A percentile compares a stretch with the other conserved stretches of the same genome.
Conservation (phyloP, 2,888 invertebrate genomes). For the Eumerus sabulonum region DNA sequence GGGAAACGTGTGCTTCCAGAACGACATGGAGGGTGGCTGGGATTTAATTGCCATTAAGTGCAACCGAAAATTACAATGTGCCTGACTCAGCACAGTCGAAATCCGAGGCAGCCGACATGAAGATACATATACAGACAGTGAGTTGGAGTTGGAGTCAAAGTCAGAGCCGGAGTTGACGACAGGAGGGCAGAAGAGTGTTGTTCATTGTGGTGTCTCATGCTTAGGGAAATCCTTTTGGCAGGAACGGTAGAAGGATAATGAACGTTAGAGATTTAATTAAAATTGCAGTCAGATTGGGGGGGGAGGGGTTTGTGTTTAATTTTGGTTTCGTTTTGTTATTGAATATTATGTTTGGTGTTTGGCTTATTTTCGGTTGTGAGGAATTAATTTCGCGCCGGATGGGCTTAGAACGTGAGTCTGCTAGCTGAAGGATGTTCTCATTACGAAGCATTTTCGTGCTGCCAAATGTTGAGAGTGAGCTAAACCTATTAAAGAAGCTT, state of each 20-base stretch:
- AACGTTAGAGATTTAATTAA: slow-evolving; percentile 65
- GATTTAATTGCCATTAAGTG: slow-evolving; percentile 68
- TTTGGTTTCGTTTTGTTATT: slow-evolving; percentile 26
- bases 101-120: too few species aligned
- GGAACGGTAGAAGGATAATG: too few species aligned
- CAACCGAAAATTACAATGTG: slow-evolving; percentile 66
- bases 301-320: slow-evolving; percentile 34
- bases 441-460: too few species aligned
- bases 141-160: too few species aligned
- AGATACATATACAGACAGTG: not conserved
- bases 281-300: slow-evolving; percentile 45
- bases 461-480: too few species aligned
- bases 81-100: slow-evolving; percentile 45
- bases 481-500: too few species aligned
- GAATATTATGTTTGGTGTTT: slow-evolving; percentile 37
- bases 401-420: too few species aligned
- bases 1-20: slow-evolving; percentile 6
- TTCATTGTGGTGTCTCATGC: too few species aligned
- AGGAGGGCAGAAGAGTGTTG: too few species aligned
- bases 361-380: slow-evolving; percentile 50
- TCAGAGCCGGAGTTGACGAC: too few species aligned
- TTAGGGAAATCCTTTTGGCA: slow-evolving; percentile 33
- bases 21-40: slow-evolving; percentile 45
- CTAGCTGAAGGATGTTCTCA: too few species aligned
- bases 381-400: slow-evolving; percentile 55